Conservation (phyloP, 2,888 invertebrate species). For the Agrochola macilenta region DNA sequence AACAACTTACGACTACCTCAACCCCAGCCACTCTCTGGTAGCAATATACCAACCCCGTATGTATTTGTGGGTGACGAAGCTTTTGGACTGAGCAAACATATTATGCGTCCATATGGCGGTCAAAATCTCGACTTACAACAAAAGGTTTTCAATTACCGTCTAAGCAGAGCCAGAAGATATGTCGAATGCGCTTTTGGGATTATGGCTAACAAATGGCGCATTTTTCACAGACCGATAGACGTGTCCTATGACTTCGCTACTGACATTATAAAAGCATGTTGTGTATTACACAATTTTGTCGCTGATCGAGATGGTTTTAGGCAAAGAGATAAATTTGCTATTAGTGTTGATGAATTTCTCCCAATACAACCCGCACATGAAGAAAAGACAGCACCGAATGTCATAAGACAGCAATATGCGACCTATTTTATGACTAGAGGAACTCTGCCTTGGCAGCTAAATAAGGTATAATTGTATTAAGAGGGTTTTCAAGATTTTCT, state of each 20-base stretch:
- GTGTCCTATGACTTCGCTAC: constrained; percentile 16
- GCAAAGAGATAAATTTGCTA: not conserved
- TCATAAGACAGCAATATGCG: no score
- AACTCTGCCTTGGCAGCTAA: not conserved
- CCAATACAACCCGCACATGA: not conserved
- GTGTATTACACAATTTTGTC: not conserved
- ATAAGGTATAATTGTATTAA: not conserved
- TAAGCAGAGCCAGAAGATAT: constrained; percentile 61
- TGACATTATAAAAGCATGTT: no score
- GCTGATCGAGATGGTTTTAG: not conserved
- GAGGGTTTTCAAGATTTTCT: not conserved
- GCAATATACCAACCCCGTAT: constrained; percentile 33
- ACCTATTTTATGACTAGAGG: no score
- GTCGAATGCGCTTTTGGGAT: constrained; percentile 65
- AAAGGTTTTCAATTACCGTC: constrained; percentile 68
- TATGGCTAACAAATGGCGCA: constrained; percentile 59
- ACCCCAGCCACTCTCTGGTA: constrained; percentile 39
- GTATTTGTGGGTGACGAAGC: constrained; percentile 48
- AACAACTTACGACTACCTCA: constrained; percentile 35
- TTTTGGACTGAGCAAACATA: constrained; percentile 37
- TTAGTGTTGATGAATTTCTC: not conserved
- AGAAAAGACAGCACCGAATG: no score
- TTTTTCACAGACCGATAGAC: constrained; percentile 56
- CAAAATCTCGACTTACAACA: constrained; percentile 54
- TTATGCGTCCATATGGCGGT: constrained; percentile 65